Percentiles rank a stretch among this genome's conserved stretches.
Conservation (phyloP, 2,113 vertebrate genomes). For the Cephalopholis sonnerati region DNA sequence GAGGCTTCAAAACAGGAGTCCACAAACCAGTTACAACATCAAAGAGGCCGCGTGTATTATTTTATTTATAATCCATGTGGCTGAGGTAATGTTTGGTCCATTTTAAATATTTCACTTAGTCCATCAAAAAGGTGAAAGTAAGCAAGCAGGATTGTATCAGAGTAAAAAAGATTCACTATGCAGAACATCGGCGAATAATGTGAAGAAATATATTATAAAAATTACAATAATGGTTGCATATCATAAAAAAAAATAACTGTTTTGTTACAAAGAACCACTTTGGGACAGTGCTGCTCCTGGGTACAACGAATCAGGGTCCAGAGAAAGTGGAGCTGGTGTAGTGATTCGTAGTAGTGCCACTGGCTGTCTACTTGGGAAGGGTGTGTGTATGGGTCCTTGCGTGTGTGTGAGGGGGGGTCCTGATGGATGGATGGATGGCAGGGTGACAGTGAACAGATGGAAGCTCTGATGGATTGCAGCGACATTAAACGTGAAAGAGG, state of each 20-base stretch:
- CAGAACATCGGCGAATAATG: neutral
- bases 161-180: neutral
- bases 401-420: slow-evolving; percentile 13
- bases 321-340: slow-evolving; percentile 1
- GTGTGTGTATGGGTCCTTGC: neutral
- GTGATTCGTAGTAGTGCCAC: slow-evolving; percentile 1
- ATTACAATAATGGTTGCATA: neutral
- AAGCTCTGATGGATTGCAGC: slow-evolving; percentile 80
- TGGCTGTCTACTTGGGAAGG: neutral
- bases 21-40: too few species aligned
- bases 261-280: neutral
- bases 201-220: too few species aligned
- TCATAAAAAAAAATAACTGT: neutral
- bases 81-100: neutral
- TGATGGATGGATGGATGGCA: slow-evolving; percentile 64
- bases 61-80: too few species aligned
- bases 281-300: neutral
- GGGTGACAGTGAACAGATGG: slow-evolving; percentile 80
- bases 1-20: too few species aligned
- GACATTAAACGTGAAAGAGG: slow-evolving; percentile 75
- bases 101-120: neutral
- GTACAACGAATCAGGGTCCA: neutral
- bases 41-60: too few species aligned
- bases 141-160: neutral
- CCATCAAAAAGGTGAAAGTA: neutral